These are phyloP conservation scores for Zele albiditarsus DNA, from an alignment of 2,888 invertebrate species.

Conservation along the genomic window DNA sequence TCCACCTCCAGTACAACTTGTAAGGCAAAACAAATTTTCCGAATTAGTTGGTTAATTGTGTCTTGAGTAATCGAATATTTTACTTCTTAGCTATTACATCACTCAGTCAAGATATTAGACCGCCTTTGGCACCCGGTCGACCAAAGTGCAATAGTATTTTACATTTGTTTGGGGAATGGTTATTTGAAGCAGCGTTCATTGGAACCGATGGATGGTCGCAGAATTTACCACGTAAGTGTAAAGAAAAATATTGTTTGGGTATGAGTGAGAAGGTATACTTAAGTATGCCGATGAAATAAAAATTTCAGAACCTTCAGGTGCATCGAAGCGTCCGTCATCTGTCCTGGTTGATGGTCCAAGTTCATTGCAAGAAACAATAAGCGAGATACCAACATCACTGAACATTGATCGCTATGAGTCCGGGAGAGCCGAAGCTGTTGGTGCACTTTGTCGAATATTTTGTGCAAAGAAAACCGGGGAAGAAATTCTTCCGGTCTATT, in stretches of 20 bases:
- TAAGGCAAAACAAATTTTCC: constrained; percentile 69
- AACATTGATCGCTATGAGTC: constrained; percentile 87
- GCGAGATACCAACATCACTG: constrained; percentile 80
- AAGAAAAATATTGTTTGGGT: constrained; percentile 2
- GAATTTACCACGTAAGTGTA: constrained; percentile 74
- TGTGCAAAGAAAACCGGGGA: constrained; percentile 96
- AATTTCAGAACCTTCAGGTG: constrained; percentile 65
- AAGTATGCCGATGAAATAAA: constrained; percentile 29
- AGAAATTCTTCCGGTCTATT: constrained; percentile 92
- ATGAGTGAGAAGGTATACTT: constrained; percentile 17
- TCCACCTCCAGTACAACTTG: constrained; percentile 80
- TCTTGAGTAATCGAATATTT: background rate
- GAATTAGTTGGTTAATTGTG: background rate
- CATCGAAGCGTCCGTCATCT: constrained; percentile 79
- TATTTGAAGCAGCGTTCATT: constrained; percentile 95
- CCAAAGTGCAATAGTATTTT: constrained; percentile 96
- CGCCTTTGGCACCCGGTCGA: constrained; percentile 82
- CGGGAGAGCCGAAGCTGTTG: constrained; percentile 95
- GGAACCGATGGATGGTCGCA: constrained; percentile 81
- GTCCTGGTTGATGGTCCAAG: constrained; percentile 80
- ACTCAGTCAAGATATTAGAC: constrained; percentile 77
- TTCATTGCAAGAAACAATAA: constrained; percentile 78
- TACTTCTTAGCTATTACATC: constrained; percentile 76
- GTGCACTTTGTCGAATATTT: constrained; percentile 95
- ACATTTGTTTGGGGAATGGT: constrained; percentile 96